Base-by-base conservation (phyloP, 2,888 invertebrate genomes). In the Homarus gammarus region DNA sequence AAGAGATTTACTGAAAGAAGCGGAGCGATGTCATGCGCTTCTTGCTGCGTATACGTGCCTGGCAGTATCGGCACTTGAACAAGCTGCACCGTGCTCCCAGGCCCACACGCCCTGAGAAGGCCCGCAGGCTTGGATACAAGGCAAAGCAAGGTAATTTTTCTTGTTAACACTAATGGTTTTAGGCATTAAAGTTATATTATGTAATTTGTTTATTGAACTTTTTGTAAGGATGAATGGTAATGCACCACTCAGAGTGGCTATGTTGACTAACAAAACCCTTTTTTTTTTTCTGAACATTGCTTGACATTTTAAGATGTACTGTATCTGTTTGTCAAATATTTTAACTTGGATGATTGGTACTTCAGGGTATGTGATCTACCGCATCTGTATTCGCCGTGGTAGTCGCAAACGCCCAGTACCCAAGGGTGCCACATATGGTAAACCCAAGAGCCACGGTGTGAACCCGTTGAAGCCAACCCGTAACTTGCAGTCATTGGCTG, bases 11-110 rank as follows among this genome's bases (percentile, higher is more conserved):
- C 95, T 97, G 99, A 93, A 99, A 99, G 95, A 99, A 99, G 95
- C 99, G 99, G 95, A 98, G 98, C 94, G 99, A 99, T 96, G 99
- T 99, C 93, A 96, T 99, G 96, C 96, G 99, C 93, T 99, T 98
- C 94, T 95, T 99, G 94, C 96, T 99, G 93, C 97, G 99, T 94
- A 96, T 99, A 92, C 96, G 99, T 93, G 98, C 98, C 93, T 99
- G 99, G 99, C 99, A 99, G 94, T 99, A 98, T 93, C 97, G 99
- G 93, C 99, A 99, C 94, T 95, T 99, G 94, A 97, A 98, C 87
- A 97, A 98, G 93, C 95, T 99, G 95, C 99, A 99, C 94, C 96
- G 99, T 92, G 97, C 98, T 38, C 97, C 99, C 27, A 96, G 98
- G 93, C 99, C 99, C 44, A 98, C 99, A 15, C 96, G 99, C 93